Conservation (phyloP, 2,888 invertebrate species). For the Oxytorus armatus region DNA sequence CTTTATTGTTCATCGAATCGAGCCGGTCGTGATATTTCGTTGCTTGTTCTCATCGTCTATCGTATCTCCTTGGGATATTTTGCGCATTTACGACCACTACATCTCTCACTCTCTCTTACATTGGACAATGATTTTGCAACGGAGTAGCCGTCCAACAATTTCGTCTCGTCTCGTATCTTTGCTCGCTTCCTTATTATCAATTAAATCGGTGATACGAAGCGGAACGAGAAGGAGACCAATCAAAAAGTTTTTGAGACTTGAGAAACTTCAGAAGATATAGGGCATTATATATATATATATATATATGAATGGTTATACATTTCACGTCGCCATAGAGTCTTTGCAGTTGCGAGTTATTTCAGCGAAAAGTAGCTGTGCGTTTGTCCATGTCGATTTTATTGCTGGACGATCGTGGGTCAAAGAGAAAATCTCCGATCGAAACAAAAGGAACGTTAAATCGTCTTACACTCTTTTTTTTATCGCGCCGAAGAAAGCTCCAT, state of each 20-base stretch:
- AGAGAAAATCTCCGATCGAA: slow-evolving; percentile 28
- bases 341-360: slow-evolving; percentile 18
- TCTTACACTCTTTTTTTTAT: slow-evolving; percentile 16
- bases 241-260: slow-evolving; percentile 59
- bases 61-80: slow-evolving; percentile 10
- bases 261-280: slow-evolving; percentile 17
- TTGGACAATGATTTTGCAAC: background rate
- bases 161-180: slow-evolving; percentile 8
- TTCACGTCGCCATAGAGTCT: too few species aligned
- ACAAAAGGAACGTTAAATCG: slow-evolving; percentile 3
- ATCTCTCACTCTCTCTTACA: background rate
- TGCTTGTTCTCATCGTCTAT: slow-evolving; percentile 6
- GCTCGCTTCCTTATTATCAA: slow-evolving; percentile 61
- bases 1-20: slow-evolving; percentile 17
- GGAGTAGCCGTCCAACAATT: background rate
- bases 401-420: slow-evolving; percentile 33
- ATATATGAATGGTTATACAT: too few species aligned
- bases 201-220: slow-evolving; percentile 63
- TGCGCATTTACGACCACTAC: background rate
- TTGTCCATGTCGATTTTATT: slow-evolving; percentile 21
- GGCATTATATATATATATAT: slow-evolving; percentile 8
- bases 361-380: slow-evolving; percentile 13
- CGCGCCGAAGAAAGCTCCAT: background rate
- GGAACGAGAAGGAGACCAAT: slow-evolving; percentile 59
- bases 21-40: slow-evolving; percentile 4